A percentile compares a stretch with the other conserved stretches of the same genome.
phyloP scores from a whole-genome alignment of 2,888 invertebrate genomes.

The Plemyria rubiginata region DNA sequence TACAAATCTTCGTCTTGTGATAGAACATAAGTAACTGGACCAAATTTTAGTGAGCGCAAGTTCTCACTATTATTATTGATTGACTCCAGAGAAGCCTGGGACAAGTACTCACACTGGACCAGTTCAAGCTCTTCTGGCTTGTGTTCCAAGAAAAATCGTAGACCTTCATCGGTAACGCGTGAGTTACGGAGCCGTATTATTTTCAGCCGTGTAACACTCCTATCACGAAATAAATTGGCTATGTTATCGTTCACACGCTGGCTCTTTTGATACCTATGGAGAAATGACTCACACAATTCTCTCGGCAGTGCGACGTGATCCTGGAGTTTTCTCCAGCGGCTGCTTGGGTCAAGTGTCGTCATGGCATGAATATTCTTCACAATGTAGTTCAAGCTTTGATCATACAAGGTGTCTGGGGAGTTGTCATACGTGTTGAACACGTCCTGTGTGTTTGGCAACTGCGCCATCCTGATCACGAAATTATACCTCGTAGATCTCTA shows the following conservation, averaged over 20 bases:
- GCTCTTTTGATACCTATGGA: slow-evolving; percentile 84
- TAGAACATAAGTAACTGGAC: slow-evolving; percentile 87
- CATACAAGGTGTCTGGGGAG: slow-evolving; percentile 86
- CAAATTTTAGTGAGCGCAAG: slow-evolving; percentile 89
- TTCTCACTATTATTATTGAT: slow-evolving; percentile 89
- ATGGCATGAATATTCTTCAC: slow-evolving; percentile 87
- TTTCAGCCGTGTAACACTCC: slow-evolving; percentile 87
- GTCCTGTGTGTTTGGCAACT: slow-evolving; percentile 57
- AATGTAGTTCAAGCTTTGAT: slow-evolving; percentile 87
- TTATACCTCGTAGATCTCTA: background rate
- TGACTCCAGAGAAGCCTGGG: slow-evolving; percentile 86
- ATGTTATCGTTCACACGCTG: slow-evolving; percentile 87
- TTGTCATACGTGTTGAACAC: slow-evolving; percentile 62
- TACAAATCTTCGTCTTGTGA: slow-evolving; percentile 76
- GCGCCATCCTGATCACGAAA: slow-evolving; percentile 57
- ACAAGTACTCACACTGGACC: slow-evolving; percentile 89
- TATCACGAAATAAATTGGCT: slow-evolving; percentile 89
- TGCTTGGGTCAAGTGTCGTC: slow-evolving; percentile 75
- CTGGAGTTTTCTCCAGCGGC: slow-evolving; percentile 79
- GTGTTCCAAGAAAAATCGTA: slow-evolving; percentile 89
- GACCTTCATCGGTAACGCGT: slow-evolving; percentile 88
- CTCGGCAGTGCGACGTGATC: slow-evolving; percentile 87
- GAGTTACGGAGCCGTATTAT: slow-evolving; percentile 89
- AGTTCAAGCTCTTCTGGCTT: slow-evolving; percentile 90
- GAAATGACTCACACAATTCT: slow-evolving; percentile 89